Evolutionary conservation across 2,888 invertebrate genomes (phyloP), one percentile per base, ranked within the genome.

Genomic region (Drosophila ochracea): DNA sequence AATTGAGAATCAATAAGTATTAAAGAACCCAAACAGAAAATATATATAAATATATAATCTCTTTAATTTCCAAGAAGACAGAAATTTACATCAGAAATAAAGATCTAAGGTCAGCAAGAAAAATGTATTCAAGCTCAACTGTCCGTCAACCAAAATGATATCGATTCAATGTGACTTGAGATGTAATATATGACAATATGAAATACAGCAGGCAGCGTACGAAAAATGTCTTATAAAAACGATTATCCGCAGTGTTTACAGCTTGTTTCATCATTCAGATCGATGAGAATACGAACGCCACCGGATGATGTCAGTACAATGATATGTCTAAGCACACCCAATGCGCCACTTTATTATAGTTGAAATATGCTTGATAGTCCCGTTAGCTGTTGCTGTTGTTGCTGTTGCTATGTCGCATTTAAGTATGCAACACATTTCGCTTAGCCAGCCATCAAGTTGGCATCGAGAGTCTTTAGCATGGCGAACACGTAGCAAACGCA

Each of bases 271-370:
- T 60, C 60, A 52, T 62, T 52, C 43, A 37, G 68, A 43, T 73
- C 74, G 41, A 63, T 53, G 62, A 35, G 41, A 72, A 55, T 13
- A 57, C 16, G 43, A 61, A 37, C 16, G 28, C 28, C 54, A 37
- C 31, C 57, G 62, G 52, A 66, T 69, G 62, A 74, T 74, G 72
- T 54, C 59, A 64, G 73, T 41, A 59, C 58, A 72, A 64, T 76
- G 70, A 69, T 78, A 75, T 75, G 60, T 41, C 58, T 75, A 75
- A 81, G 82, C 75, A 76, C 68, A 78, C 82, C 78, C 82, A 47
- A 63, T 33, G 62, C 73, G 43, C 68, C 76, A 89, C 87, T 86
- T 90, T 88, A 84, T 87, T 89, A 82, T 71, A 83, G 62, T 75
- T 80, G 73, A 80, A 88, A 89, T 76, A 80, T 81, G 76, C 68